Conservation (phyloP, 2,888 invertebrate genomes). For the Polietes domitor region DNA sequence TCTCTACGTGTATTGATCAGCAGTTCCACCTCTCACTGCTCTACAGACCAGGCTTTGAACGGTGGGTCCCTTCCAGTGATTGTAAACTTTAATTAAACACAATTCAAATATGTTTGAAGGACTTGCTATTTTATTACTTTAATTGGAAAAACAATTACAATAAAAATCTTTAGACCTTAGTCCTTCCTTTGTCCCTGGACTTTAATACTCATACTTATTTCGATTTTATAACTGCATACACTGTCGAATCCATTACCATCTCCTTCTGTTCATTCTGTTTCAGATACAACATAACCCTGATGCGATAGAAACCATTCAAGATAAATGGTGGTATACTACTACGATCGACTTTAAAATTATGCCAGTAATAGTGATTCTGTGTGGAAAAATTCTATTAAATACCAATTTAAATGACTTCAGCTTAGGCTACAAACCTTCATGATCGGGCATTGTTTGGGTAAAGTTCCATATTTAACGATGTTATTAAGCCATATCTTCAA, state of each 20-base stretch:
- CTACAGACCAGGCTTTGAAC: too few relatives aligned
- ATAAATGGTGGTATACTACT: conserved; percentile 11
- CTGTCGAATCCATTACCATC: background rate
- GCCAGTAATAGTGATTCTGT: conserved; percentile 31
- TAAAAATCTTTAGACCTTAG: too few relatives aligned
- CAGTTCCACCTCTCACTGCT: too few relatives aligned
- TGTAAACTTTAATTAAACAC: too few relatives aligned
- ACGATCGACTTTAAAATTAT: conserved; percentile 1
- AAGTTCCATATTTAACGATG: conserved; percentile 3
- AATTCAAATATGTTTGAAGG: too few relatives aligned
- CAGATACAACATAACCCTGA: background rate
- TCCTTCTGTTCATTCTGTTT: background rate
- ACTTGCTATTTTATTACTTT: too few relatives aligned
- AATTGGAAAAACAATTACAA: too few relatives aligned
- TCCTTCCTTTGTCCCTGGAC: too few relatives aligned
- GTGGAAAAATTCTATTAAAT: background rate
- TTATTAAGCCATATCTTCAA: conserved; percentile 9
- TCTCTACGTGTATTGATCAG: too few relatives aligned
- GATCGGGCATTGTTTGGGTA: conserved; percentile 24
- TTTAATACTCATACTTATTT: too few relatives aligned
- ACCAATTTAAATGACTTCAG: background rate
- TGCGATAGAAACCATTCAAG: background rate
- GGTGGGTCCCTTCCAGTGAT: too few relatives aligned
- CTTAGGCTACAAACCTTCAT: background rate
- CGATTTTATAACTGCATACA: background rate